phyloP scores from a whole-genome alignment of 2,888 invertebrate genomes.

The Eurytoma adleriae region DNA sequence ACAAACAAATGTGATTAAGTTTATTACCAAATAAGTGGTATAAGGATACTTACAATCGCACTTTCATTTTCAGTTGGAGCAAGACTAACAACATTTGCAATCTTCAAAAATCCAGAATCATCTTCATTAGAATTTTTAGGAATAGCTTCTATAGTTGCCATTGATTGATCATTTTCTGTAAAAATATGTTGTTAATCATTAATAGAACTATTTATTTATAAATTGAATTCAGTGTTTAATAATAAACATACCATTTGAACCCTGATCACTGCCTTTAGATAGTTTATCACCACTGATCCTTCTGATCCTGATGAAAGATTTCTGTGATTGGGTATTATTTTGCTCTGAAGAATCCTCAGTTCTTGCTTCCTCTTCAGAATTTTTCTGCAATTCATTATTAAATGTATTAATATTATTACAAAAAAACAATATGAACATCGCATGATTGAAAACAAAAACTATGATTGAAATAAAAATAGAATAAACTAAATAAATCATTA shows the following conservation, averaged over 20 bases:
- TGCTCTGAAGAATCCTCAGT: conserved; percentile 10
- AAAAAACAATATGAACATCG: background rate
- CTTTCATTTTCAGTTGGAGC: conserved; percentile 68
- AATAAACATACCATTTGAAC: background rate
- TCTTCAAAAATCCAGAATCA: conserved; percentile 70
- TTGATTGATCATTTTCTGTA: conserved; percentile 37
- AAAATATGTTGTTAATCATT: background rate
- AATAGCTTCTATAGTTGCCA: conserved; percentile 30
- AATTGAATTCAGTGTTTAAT: too few relatives aligned
- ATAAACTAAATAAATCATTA: background rate
- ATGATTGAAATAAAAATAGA: background rate
- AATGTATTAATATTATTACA: background rate
- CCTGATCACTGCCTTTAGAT: conserved; percentile 50
- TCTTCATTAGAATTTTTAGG: conserved; percentile 35
- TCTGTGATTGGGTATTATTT: conserved; percentile 17
- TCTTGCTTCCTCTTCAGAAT: conserved; percentile 20
- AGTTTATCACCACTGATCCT: conserved; percentile 77
- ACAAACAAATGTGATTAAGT: too few relatives aligned
- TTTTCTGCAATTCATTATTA: conserved; percentile 17
- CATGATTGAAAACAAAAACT: background rate
- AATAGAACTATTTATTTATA: too few relatives aligned
- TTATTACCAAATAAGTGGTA: background rate
- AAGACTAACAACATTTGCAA: conserved; percentile 79
- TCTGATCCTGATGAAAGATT: conserved; percentile 73
- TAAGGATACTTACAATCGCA: conserved; percentile 60